phyloP scores from a whole-genome alignment of 2,113 vertebrate genomes.

The Balaenoptera acutorostrata region DNA sequence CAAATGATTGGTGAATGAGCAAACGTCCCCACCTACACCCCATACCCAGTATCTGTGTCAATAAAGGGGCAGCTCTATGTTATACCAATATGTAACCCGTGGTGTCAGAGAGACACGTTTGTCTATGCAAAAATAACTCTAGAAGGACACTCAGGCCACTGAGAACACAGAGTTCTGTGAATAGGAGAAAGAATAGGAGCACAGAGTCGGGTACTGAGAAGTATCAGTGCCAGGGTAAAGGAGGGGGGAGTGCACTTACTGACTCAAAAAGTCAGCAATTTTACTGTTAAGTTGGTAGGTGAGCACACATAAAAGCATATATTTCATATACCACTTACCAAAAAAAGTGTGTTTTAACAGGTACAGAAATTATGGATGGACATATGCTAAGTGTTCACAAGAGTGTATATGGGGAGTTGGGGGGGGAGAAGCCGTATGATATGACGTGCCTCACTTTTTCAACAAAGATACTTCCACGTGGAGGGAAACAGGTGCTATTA shows the following conservation, averaged over 20 bases:
- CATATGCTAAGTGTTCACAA: too few relatives aligned
- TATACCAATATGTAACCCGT: fast-evolving
- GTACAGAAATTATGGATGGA: not conserved
- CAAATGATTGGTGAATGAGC: not conserved
- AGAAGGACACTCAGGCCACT: not conserved
- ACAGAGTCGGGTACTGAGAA: not conserved
- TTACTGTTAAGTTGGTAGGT: not conserved
- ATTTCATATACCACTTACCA: not conserved
- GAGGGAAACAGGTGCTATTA: not conserved
- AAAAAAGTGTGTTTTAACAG: not conserved
- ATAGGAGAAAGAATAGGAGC: not conserved
- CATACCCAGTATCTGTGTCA: not conserved
- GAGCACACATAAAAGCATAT: not conserved
- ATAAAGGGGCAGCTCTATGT: not conserved
- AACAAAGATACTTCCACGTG: not conserved
- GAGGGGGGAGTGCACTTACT: not conserved
- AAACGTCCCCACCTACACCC: not conserved
- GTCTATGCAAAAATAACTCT: not conserved
- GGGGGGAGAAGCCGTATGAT: not conserved
- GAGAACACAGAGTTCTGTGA: too few relatives aligned
- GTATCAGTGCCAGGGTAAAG: not conserved
- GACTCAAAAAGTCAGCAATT: not conserved
- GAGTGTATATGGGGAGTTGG: too few relatives aligned
- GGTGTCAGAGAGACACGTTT: too few relatives aligned
- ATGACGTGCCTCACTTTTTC: not conserved